Conservation (phyloP, 2,113 vertebrate genomes). For the Calyptommatus sinebrachiatus region DNA sequence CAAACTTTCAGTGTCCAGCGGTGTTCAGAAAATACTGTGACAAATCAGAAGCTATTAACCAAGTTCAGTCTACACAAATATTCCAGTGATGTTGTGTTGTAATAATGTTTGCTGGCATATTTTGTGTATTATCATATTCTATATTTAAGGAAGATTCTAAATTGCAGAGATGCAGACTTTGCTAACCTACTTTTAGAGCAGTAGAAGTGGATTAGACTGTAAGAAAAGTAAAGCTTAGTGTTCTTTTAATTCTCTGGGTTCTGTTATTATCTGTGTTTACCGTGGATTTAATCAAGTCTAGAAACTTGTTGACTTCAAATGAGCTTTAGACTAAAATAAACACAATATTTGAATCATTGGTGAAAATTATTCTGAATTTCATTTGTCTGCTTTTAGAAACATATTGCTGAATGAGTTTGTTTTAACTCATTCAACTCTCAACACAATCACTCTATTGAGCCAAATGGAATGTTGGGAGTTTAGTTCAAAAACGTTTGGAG, state of each 20-base stretch:
- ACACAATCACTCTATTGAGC: too few species aligned
- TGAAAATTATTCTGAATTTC: background rate
- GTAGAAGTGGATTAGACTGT: background rate
- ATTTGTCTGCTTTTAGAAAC: too few species aligned
- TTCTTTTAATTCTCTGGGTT: background rate
- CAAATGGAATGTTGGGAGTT: too few species aligned
- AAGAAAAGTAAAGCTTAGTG: background rate
- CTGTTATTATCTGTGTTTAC: background rate
- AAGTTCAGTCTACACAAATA: background rate
- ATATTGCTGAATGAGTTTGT: too few species aligned
- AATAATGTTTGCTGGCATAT: background rate
- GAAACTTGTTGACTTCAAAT: background rate
- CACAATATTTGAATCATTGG: background rate
- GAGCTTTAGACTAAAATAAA: background rate
- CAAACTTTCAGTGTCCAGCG: background rate
- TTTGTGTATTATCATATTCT: background rate
- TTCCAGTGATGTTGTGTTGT: background rate
- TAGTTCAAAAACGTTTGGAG: too few species aligned
- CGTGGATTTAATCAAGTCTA: background rate
- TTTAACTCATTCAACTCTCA: too few species aligned
- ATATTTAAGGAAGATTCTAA: background rate
- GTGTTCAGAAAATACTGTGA: background rate
- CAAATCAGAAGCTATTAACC: background rate
- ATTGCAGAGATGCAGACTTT: background rate
- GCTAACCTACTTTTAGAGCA: background rate